phyloP scores from a whole-genome alignment of 2,888 invertebrate species.

The Sthenelais limicola region DNA sequence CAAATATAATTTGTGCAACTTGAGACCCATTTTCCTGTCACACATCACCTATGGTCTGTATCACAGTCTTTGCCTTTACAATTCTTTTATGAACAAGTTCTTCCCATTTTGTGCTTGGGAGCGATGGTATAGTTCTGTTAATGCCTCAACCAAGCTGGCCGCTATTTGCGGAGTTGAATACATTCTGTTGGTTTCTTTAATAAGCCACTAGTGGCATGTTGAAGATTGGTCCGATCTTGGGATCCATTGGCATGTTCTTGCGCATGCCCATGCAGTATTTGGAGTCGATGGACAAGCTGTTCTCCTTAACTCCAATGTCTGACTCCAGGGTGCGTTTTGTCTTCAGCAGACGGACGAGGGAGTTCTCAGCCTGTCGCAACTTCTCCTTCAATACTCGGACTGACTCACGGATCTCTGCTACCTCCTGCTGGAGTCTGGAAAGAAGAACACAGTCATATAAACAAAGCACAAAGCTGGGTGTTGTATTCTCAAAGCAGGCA shows the following conservation, averaged over 20 bases:
- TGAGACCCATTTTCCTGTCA: no score
- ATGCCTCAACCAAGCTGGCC: no score
- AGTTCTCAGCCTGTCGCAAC: conserved; percentile 76
- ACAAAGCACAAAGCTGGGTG: no score
- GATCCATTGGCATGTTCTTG: conserved; percentile 84
- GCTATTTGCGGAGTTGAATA: no score
- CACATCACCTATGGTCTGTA: no score
- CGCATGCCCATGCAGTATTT: conserved; percentile 94
- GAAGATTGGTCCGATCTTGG: conserved; percentile 71
- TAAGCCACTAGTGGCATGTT: conserved; percentile 64
- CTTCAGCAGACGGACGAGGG: conserved; percentile 78
- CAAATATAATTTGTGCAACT: no score
- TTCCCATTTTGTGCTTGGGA: no score
- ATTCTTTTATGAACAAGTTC: no score
- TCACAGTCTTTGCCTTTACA: no score
- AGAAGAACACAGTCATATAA: not conserved
- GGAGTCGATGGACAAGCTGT: conserved; percentile 90
- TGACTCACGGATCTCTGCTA: conserved; percentile 86
- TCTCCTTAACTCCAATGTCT: conserved; percentile 88
- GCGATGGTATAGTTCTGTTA: no score
- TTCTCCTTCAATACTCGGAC: conserved; percentile 86
- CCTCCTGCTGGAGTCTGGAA: conserved; percentile 86
- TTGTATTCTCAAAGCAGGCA: no score
- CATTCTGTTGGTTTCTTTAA: no score
- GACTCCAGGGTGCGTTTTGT: conserved; percentile 87